Evolutionary conservation across 2,888 invertebrate species (phyloP), one percentile per base, ranked within the genome.

Genomic region (Nyleta sp.): DNA sequence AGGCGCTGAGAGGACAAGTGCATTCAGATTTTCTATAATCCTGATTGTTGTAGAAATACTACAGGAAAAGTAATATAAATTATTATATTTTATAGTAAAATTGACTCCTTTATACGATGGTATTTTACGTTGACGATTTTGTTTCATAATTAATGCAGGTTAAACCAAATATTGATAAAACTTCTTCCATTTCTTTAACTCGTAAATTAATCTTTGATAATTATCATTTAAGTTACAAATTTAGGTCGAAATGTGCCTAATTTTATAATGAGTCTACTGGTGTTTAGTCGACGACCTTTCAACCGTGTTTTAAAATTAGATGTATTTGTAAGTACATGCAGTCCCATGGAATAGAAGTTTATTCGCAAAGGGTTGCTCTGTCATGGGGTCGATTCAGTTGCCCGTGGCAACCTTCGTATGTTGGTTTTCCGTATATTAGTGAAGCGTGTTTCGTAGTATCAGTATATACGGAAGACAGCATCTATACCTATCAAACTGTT

Each of bases 301-400:
- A 13, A 28, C 28, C 18, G 1, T 7, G n/a, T n/a, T 40, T 7
- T 10, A 40, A 67, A 35, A 13, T 44, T 13, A 33, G 22, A 35
- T 10, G n/a, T n/a, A 55, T 46, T 67, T 67, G 22, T 35, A 44
- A 65, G 42, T 53, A 52, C 13, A 8, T 17, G 22, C 15, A 17
- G 24, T 38, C 75, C 55, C 68, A 62, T 55, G 55, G 28, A 55
- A 75, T 46, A 48, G 38, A 53, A 55, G 33, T 75, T 68, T 20
- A 52, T 60, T 64, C 40, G 57, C 46, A 60, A 57, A 76, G 70
- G 75, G 70, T 76, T 52, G 70, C 42, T 70, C 59, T 60, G 57
- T 57, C 48, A 70, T 75, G 57, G 75, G 75, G 74, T 75, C 75
- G 75, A 68, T 76, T 57, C 52, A 76, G 76, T 76, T 76, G 76